Base-by-base conservation (phyloP, 2,888 invertebrate genomes). In the Norana najaformis region DNA sequence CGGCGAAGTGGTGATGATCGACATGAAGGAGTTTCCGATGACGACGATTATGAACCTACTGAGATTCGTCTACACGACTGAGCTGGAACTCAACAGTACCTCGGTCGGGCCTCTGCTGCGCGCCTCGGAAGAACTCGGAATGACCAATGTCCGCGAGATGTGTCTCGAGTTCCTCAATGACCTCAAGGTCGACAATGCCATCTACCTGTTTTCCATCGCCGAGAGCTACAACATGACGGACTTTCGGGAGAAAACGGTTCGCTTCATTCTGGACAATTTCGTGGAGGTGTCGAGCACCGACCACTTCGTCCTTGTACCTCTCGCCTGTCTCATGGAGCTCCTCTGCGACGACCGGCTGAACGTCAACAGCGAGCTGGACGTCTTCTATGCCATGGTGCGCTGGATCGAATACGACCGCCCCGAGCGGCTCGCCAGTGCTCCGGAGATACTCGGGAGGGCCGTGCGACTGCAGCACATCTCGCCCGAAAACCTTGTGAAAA, bases 381-480 rank as follows among this genome's bases (percentile, higher is more conserved):
- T 93, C 85, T 93, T 93, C 90, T 91, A 91, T 89, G 93, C 93
- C 69, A 92, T 92, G 83, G 92, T 92, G n/a, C 89, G 91, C 34
- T 93, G 93, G 93, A 92, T 93, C 36, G 93, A 93, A 41, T 92
- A 91, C 92, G 92, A 93, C 89, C 91, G 91, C 47, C 89, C 91
- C 36, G 92, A 92, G 14, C 89, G 93, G 30, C 85, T 92, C 16
- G 89, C 91, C 47, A 92, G 91, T 47, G 92, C 92, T 16, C 90
- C 91, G 11, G 92, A 93, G 5, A 89, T 93, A 35, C 91, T 93
- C 90, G 38, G 89, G 8, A 90, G 90, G 35, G 91, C 92, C 39
- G 92, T 93, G 37, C 92, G 93, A 47, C 93, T 93, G 88, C 69
- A 89, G 38, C 90, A 91, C 88, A 93, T 93, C 34, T 89, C 92